Conservation (phyloP, 2,888 invertebrate species). For the Tortricodes alternella region DNA sequence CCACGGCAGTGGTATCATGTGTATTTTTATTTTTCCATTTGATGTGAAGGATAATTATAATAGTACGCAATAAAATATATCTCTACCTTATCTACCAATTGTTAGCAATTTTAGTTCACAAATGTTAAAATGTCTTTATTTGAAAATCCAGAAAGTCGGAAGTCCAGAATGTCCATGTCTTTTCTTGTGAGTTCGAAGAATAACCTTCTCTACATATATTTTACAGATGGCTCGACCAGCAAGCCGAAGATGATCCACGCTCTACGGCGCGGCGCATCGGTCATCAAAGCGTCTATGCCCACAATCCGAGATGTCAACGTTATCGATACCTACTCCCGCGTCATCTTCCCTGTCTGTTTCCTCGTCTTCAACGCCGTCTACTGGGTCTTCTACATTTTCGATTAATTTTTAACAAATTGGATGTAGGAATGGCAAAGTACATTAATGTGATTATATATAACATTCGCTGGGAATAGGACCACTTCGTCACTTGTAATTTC, state of each 20-base stretch:
- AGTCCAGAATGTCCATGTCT: too few relatives aligned
- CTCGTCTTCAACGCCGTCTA: slow-evolving; percentile 97
- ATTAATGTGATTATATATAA: not conserved
- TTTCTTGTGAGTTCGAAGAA: too few relatives aligned
- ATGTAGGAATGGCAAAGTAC: not conserved
- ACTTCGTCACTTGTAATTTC: not conserved
- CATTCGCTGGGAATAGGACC: not conserved
- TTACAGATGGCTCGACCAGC: slow-evolving; percentile 80
- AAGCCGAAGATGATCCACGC: slow-evolving; percentile 91
- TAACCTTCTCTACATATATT: too few relatives aligned
- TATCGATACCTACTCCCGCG: slow-evolving; percentile 98
- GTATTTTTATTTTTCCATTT: too few relatives aligned
- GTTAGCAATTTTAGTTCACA: too few relatives aligned
- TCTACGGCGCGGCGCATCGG: slow-evolving; percentile 91
- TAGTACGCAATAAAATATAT: too few relatives aligned
- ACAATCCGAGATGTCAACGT: slow-evolving; percentile 98
- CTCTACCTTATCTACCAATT: too few relatives aligned
- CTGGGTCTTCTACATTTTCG: slow-evolving; percentile 95
- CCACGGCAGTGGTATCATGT: too few relatives aligned
- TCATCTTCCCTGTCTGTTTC: slow-evolving; percentile 97
- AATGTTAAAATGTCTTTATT: not conserved
- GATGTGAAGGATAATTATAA: too few relatives aligned
- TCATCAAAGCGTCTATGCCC: slow-evolving; percentile 94
- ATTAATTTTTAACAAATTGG: slow-evolving; percentile 55
- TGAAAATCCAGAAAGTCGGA: too few relatives aligned